These are phyloP conservation scores for Tenebrosternarchus preto DNA, from an alignment of 2,113 vertebrate genomes.

Conservation along the genomic window DNA sequence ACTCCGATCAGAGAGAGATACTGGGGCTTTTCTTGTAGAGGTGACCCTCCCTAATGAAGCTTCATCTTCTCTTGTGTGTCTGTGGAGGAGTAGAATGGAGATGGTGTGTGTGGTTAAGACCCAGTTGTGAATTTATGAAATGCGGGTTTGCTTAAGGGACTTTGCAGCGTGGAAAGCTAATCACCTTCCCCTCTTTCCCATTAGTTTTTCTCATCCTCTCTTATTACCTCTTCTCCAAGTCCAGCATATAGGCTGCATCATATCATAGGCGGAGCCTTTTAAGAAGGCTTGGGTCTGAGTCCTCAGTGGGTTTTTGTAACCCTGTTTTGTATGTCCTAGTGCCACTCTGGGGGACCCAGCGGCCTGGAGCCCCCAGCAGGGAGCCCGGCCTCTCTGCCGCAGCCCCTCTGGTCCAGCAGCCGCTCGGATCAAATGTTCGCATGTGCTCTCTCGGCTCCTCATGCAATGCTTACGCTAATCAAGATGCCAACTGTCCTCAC, in stretches of 20 bases:
- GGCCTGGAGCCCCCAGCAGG: slow-evolving; percentile 72
- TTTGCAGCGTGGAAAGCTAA: slow-evolving; percentile 31
- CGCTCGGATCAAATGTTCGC: slow-evolving; percentile 54
- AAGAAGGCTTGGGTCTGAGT: too few species aligned
- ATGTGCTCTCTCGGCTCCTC: slow-evolving; percentile 60
- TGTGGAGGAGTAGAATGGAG: slow-evolving; percentile 51
- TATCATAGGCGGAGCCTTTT: slow-evolving; percentile 53
- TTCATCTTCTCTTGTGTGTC: slow-evolving; percentile 48
- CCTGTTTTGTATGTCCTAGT: slow-evolving; percentile 63
- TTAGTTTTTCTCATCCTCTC: slow-evolving; percentile 20
- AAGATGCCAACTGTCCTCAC: slow-evolving; percentile 58
- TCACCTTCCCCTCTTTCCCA: background rate
- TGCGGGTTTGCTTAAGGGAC: slow-evolving; percentile 14
- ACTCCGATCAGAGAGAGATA: background rate
- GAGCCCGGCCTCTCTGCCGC: slow-evolving; percentile 75
- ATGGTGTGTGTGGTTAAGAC: slow-evolving; percentile 64
- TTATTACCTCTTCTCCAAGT: slow-evolving; percentile 45
- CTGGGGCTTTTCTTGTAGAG: slow-evolving; percentile 52
- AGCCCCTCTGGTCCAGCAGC: slow-evolving; percentile 55
- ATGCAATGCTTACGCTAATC: slow-evolving; percentile 57
- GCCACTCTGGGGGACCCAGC: slow-evolving; percentile 77
- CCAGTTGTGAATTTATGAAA: slow-evolving; percentile 62
- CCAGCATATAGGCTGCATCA: slow-evolving; percentile 58
- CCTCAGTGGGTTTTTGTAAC: too few species aligned
- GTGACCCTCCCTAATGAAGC: slow-evolving; percentile 50